Conservation (phyloP, 1,140 invertebrate species). For the Megalonaias nervosa region DNA sequence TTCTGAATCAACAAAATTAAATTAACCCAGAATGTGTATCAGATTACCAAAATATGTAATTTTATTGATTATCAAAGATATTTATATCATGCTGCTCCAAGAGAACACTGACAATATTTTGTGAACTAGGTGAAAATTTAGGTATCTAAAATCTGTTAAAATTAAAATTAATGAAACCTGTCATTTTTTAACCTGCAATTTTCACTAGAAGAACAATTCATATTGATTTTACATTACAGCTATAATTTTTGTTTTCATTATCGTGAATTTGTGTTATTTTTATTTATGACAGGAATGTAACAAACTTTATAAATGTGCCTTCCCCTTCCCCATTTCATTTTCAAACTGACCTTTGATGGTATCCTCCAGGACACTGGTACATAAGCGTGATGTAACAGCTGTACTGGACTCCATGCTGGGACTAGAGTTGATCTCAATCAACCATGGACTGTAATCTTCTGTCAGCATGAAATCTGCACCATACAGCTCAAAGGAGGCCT, state of each 20-base stretch:
- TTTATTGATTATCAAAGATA: no score
- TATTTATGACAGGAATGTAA: not conserved
- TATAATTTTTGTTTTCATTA: not conserved
- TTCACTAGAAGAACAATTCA: no score
- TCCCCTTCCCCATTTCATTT: not conserved
- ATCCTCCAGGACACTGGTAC: slow-evolving; percentile 90
- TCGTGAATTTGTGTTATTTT: not conserved
- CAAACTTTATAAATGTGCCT: not conserved
- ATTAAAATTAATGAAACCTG: no score
- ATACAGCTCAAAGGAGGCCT: slow-evolving; percentile 86
- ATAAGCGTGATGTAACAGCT: slow-evolving; percentile 88
- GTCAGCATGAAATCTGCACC: slow-evolving; percentile 94
- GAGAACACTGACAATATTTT: no score
- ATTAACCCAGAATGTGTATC: no score
- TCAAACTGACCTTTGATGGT: slow-evolving; percentile 85
- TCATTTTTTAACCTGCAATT: no score
- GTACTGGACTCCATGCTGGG: slow-evolving; percentile 92
- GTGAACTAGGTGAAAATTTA: no score
- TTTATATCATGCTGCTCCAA: no score
- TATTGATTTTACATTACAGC: no score
- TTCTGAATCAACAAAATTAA: no score
- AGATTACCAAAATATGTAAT: no score
- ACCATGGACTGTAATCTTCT: slow-evolving; percentile 90
- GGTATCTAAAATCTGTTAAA: no score
- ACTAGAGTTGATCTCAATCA: slow-evolving; percentile 96